Conservation (phyloP, 1,140 invertebrate species). For the Drosophila novamexicana region DNA sequence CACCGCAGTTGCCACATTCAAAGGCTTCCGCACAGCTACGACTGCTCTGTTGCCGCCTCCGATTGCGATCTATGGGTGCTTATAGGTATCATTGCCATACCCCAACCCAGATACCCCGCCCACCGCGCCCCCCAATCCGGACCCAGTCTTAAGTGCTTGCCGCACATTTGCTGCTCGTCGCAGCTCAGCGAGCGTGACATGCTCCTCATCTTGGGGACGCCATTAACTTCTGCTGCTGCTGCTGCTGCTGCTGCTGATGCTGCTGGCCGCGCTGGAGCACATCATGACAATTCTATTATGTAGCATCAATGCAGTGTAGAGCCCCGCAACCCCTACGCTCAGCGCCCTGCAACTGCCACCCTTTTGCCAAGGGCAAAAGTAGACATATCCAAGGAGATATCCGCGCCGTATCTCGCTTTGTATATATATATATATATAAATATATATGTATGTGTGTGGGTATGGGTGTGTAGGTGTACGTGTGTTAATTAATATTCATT, state of each 20-base stretch:
- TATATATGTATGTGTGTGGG: constrained; percentile 33
- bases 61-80: constrained; percentile 33
- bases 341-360: neutral
- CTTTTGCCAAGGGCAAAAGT: constrained; percentile 21
- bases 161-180: constrained; percentile 72
- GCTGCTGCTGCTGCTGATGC: constrained; percentile 7
- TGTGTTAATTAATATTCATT: constrained; percentile 78
- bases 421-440: constrained; percentile 21
- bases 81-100: constrained; percentile 11
- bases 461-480: constrained; percentile 20
- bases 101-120: neutral
- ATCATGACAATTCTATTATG: constrained; percentile 57
- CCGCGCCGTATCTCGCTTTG: neutral
- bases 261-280: constrained; percentile 49
- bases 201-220: constrained; percentile 70
- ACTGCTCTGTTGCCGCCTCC: neutral
- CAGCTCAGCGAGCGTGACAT: constrained; percentile 81
- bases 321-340: constrained; percentile 10
- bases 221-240: constrained; percentile 60
- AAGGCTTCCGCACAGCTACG: constrained; percentile 18
- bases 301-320: constrained; percentile 44
- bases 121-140: neutral
- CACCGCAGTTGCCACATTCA: constrained; percentile 27
- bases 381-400: constrained; percentile 4
- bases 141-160: constrained; percentile 61